These are phyloP conservation scores for Agapornis canus DNA, from an alignment of 2,797 vertebrate genomes.

Conservation along the genomic window DNA sequence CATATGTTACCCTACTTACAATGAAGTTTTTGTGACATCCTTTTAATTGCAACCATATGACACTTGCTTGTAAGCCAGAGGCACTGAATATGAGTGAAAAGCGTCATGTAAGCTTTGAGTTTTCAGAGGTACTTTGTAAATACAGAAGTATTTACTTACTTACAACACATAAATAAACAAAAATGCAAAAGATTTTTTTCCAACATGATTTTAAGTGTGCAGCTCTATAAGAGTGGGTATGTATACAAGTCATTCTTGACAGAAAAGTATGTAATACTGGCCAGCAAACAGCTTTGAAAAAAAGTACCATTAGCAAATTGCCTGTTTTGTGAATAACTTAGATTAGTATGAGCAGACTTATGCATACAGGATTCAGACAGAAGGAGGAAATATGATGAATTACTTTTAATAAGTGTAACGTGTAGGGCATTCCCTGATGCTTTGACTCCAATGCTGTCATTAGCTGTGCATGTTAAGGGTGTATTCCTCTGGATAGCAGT, in stretches of 20 bases:
- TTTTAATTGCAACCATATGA: constrained; percentile 66
- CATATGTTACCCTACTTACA: constrained; percentile 42
- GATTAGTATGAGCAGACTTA: not conserved
- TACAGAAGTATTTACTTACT: not conserved
- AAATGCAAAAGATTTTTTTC: not conserved
- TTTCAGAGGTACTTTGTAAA: constrained; percentile 18
- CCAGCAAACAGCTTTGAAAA: not conserved
- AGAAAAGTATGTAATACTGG: not conserved
- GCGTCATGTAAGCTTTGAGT: not conserved
- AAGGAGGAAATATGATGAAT: not conserved
- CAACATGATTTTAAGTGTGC: not conserved
- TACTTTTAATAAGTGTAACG: not conserved
- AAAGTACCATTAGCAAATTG: not conserved
- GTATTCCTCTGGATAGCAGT: not conserved
- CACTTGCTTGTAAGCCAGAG: constrained; percentile 55
- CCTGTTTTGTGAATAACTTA: not conserved
- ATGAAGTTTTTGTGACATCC: constrained; percentile 38
- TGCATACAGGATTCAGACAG: not conserved
- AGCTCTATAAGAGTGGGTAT: not conserved
- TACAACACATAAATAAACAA: not conserved
- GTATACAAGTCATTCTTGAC: not conserved
- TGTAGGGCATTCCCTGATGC: not conserved
- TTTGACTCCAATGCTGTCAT: not conserved
- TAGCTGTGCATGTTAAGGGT: not conserved
- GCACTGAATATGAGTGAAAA: constrained; percentile 33